Percentiles rank a stretch among this genome's conserved stretches.
These are phyloP conservation scores for Drosophila kanapiae DNA, from an alignment of 1,140 invertebrate genomes.

Conservation along the genomic window DNA sequence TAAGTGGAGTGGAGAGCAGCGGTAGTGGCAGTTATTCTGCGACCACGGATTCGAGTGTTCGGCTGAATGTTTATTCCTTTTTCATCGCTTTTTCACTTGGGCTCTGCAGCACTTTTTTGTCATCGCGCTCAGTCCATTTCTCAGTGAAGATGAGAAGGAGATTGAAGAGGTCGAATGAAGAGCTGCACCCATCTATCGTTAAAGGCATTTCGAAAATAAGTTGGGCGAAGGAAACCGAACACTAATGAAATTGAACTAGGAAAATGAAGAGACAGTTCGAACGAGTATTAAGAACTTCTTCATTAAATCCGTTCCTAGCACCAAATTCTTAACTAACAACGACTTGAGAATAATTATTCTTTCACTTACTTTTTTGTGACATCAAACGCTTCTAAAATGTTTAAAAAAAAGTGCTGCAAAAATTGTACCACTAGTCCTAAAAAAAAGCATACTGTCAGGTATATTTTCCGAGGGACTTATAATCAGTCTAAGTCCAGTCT, in stretches of 20 bases:
- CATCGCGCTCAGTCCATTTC: slow-evolving; percentile 69
- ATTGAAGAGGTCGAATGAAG: slow-evolving; percentile 46
- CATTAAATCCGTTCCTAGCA: neutral
- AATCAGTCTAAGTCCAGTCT: too few species aligned
- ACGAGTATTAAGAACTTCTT: neutral
- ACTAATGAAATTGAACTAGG: slow-evolving; percentile 21
- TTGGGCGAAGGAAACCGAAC: slow-evolving; percentile 5
- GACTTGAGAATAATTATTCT: neutral
- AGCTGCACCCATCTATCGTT: slow-evolving; percentile 37
- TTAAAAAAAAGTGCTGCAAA: too few species aligned
- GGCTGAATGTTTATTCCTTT: slow-evolving; percentile 47
- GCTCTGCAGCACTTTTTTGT: slow-evolving; percentile 29
- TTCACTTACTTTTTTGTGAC: neutral
- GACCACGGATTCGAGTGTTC: slow-evolving; percentile 73
- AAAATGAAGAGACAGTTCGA: neutral
- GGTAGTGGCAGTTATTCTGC: slow-evolving; percentile 34
- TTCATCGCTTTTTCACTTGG: slow-evolving; percentile 17
- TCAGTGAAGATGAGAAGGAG: slow-evolving; percentile 66
- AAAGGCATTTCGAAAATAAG: slow-evolving; percentile 48
- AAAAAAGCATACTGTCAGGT: too few species aligned
- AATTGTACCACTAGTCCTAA: too few species aligned
- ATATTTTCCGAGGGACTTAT: too few species aligned
- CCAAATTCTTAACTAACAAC: neutral
- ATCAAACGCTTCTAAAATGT: neutral
- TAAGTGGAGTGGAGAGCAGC: slow-evolving; percentile 8